phyloP scores from a whole-genome alignment of 2,113 vertebrate genomes.

The Rhodinocichla rosea region DNA sequence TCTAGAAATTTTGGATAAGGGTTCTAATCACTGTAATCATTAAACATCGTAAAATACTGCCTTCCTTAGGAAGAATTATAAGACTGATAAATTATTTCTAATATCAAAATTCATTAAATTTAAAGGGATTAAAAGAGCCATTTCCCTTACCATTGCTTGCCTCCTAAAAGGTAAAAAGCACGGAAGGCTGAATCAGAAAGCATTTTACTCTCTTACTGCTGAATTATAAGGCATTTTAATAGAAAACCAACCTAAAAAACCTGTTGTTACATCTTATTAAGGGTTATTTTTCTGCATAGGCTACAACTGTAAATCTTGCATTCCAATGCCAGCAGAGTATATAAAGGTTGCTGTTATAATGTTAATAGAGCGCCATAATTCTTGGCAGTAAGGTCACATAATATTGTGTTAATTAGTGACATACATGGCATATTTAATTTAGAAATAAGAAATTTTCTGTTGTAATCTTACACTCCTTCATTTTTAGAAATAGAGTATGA shows the following conservation, averaged over 20 bases:
- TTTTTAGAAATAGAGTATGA: neutral
- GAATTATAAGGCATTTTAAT: neutral
- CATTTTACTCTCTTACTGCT: neutral
- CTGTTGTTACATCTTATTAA: neutral
- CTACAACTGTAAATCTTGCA: neutral
- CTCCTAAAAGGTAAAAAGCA: neutral
- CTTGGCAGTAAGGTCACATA: neutral
- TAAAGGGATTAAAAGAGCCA: neutral
- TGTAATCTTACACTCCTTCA: neutral
- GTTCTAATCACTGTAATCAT: neutral
- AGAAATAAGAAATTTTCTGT: neutral
- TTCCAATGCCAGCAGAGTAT: neutral
- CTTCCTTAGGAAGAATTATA: neutral
- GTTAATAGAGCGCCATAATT: neutral
- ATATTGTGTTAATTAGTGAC: neutral
- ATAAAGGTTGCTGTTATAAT: neutral
- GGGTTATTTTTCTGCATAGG: neutral
- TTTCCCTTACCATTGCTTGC: neutral
- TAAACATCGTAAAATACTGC: neutral
- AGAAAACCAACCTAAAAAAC: neutral
- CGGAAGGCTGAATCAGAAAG: neutral
- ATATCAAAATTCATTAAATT: neutral
- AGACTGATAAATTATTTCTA: neutral
- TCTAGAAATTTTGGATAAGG: neutral
- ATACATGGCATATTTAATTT: neutral